phyloP scores from a whole-genome alignment of 2,113 vertebrate genomes.

The Nyctereutes procyonoides region DNA sequence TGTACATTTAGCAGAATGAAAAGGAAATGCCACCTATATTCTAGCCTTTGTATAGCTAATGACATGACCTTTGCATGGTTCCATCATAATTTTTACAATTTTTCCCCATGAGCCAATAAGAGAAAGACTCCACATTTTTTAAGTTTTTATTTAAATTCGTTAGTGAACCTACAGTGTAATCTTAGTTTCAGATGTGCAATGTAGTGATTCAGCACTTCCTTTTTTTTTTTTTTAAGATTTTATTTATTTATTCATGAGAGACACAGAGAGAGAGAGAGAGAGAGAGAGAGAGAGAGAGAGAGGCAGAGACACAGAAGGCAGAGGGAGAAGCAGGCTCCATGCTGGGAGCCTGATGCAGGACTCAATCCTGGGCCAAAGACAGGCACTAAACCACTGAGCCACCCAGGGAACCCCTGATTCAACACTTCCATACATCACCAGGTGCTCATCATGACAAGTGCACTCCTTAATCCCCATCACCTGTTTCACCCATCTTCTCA shows the following conservation, averaged over 20 bases:
- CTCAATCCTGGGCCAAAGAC: too few relatives aligned
- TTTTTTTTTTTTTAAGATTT: too few relatives aligned
- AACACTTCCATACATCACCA: background rate
- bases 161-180: background rate
- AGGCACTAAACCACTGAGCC: too few relatives aligned
- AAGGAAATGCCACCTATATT: background rate
- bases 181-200: background rate
- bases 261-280: too few relatives aligned
- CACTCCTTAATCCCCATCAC: background rate
- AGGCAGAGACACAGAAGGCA: too few relatives aligned
- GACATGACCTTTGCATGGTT: background rate
- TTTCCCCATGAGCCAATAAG: background rate
- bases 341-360: too few relatives aligned
- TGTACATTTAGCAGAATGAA: background rate
- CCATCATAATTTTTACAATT: background rate
- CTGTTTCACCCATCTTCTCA: background rate
- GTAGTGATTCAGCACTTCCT: background rate
- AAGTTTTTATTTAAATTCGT: background rate
- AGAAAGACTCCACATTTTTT: background rate
- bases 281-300: too few relatives aligned
- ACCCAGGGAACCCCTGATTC: background rate
- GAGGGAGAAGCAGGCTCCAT: too few relatives aligned
- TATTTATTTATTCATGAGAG: too few relatives aligned
- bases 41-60: background rate
- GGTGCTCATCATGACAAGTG: background rate